A percentile compares a stretch with the other conserved stretches of the same genome.
These are phyloP conservation scores for Brachionus asplanchnoidis DNA, from an alignment of 1,140 invertebrate species.

Conservation along the genomic window DNA sequence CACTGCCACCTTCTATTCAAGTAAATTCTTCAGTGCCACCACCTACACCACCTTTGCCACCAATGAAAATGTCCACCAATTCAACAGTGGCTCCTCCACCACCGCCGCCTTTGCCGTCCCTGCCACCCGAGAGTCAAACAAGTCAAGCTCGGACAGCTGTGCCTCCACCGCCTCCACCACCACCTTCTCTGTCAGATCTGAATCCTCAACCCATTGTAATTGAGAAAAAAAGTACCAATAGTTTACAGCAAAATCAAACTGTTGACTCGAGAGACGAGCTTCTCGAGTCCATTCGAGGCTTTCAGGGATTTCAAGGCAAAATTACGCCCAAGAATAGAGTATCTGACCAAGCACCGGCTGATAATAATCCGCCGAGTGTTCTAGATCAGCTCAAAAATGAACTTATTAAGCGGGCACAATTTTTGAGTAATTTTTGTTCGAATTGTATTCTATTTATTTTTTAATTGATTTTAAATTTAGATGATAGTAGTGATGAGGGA, in stretches of 20 bases:
- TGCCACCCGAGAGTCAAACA: not conserved
- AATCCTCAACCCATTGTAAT: not conserved
- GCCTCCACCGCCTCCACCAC: slow-evolving; percentile 2
- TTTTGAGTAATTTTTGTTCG: slow-evolving; percentile 7
- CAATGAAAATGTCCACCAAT: not conserved
- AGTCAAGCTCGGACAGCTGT: not conserved
- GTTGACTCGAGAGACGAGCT: not conserved
- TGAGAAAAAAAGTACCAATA: not conserved
- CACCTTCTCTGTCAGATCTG: not conserved
- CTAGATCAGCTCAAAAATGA: slow-evolving; percentile 30
- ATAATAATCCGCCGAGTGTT: slow-evolving; percentile 2
- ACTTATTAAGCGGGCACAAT: slow-evolving; percentile 38
- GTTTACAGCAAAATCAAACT: not conserved
- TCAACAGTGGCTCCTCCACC: slow-evolving; percentile 9
- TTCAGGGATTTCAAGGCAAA: slow-evolving; percentile 36
- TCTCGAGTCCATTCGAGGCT: slow-evolving; percentile 17
- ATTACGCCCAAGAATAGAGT: not conserved
- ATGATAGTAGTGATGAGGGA: slow-evolving; percentile 30
- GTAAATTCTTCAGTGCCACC: not conserved
- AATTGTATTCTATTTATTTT: not conserved
- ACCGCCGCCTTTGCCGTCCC: slow-evolving; percentile 6
- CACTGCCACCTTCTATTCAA: slow-evolving; percentile 23
- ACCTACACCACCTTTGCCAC: not conserved
- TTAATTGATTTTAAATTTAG: not conserved
- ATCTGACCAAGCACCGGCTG: slow-evolving; percentile 22